phyloP scores from a whole-genome alignment of 2,797 vertebrate species.

The Etheostoma nigrum region DNA sequence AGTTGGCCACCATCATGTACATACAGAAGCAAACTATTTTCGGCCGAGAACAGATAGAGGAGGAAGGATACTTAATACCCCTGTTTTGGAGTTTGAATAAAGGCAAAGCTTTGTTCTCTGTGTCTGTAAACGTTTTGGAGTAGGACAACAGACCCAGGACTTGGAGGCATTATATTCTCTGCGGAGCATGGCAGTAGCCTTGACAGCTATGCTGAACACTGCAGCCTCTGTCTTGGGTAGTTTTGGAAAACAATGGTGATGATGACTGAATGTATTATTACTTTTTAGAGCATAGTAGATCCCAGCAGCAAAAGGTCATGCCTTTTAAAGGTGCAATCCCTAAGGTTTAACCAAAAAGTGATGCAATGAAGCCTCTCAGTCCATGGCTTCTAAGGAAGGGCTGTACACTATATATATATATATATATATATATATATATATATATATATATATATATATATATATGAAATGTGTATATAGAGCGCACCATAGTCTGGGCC shows the following conservation, averaged over 20 bases:
- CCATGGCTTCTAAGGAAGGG: not conserved
- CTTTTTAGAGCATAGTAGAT: conserved; percentile 13
- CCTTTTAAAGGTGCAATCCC: not conserved
- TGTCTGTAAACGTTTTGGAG: conserved; percentile 75
- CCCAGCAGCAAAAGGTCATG: conserved; percentile 31
- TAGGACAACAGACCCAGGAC: conserved; percentile 69
- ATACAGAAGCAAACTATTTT: conserved; percentile 53
- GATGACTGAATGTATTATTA: conserved; percentile 37
- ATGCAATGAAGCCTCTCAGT: not conserved
- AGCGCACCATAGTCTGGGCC: no score
- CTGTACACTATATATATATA: no score
- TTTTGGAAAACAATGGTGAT: conserved; percentile 58
- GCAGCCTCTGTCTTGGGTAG: conserved; percentile 64
- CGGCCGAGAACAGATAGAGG: conserved; percentile 50
- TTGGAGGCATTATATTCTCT: conserved; percentile 71
- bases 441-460: no score
- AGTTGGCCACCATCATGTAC: conserved; percentile 34
- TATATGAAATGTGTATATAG: no score
- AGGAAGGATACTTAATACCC: conserved; percentile 60
- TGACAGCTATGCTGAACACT: conserved; percentile 65
- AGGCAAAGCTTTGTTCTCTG: conserved; percentile 75
- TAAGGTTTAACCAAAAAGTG: not conserved
- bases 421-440: no score
- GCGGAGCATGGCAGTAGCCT: conserved; percentile 59
- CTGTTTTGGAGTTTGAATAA: conserved; percentile 67